phyloP scores from a whole-genome alignment of 2,888 invertebrate species.

The Microctonus aethiopoides region DNA sequence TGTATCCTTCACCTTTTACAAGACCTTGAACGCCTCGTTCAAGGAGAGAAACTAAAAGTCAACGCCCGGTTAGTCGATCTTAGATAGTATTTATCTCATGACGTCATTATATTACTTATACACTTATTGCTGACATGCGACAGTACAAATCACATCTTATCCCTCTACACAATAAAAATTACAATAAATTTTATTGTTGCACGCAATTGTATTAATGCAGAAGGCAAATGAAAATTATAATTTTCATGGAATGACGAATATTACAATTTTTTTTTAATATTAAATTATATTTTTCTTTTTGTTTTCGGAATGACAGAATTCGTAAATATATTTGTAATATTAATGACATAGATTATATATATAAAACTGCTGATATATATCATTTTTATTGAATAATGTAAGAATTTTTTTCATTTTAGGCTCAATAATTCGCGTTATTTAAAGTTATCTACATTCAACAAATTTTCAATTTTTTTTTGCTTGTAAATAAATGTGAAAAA shows the following conservation, averaged over 20 bases:
- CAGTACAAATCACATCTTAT: neutral
- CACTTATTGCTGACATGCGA: neutral
- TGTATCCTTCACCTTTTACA: constrained; percentile 49
- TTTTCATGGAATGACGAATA: neutral
- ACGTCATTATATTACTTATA: constrained; percentile 10
- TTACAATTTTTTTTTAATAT: neutral
- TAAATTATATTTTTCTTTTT: neutral
- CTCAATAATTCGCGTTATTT: neutral
- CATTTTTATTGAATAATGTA: neutral
- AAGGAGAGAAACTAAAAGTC: constrained; percentile 36
- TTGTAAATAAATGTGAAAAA: neutral
- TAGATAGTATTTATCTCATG: constrained; percentile 15
- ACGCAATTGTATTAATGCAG: constrained; percentile 30
- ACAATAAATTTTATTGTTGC: constrained; percentile 29
- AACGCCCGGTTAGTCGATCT: constrained; percentile 42
- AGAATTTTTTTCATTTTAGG: neutral
- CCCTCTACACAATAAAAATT: neutral
- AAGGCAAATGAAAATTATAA: neutral
- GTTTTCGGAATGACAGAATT: neutral
- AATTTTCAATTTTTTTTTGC: neutral
- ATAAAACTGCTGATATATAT: neutral
- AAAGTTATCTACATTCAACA: neutral
- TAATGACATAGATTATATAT: neutral
- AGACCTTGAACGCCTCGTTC: constrained; percentile 41
- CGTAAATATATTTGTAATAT: neutral